These are phyloP conservation scores for Cremastobaeus sp. DNA, from an alignment of 2,888 invertebrate species.

Conservation along the genomic window DNA sequence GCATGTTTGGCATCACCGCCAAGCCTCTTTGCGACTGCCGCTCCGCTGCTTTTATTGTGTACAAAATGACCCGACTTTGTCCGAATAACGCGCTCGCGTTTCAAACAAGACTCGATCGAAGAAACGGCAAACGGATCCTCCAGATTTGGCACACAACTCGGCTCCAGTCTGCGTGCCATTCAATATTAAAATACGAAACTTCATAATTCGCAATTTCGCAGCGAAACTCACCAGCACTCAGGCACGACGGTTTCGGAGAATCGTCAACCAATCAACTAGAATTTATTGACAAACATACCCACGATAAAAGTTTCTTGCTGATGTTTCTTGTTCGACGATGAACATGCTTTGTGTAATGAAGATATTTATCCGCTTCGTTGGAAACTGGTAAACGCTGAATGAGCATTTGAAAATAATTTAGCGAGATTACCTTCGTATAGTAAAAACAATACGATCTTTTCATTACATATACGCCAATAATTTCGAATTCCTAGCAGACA, in stretches of 20 bases:
- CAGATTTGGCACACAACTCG: constrained; percentile 44
- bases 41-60: constrained; percentile 49
- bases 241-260: constrained; percentile 23
- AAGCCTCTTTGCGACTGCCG: constrained; percentile 59
- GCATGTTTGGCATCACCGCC: constrained; percentile 66
- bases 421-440: too few relatives aligned
- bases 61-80: constrained; percentile 45
- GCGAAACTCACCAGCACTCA: neutral
- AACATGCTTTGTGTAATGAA: too few relatives aligned
- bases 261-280: constrained; percentile 18
- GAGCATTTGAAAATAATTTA: too few relatives aligned
- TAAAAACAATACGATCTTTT: too few relatives aligned
- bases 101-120: constrained; percentile 21
- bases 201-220: constrained; percentile 48
- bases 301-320: constrained; percentile 6
- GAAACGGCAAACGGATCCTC: constrained; percentile 40
- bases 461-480: too few relatives aligned
- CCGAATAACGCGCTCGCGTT: constrained; percentile 28
- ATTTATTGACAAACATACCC: constrained; percentile 26
- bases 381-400: too few relatives aligned
- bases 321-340: neutral
- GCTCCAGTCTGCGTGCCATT: constrained; percentile 31
- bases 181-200: constrained; percentile 53
- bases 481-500: too few relatives aligned
- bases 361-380: neutral